Conservation (phyloP, 1,140 invertebrate species). For the Popillia japonica region DNA sequence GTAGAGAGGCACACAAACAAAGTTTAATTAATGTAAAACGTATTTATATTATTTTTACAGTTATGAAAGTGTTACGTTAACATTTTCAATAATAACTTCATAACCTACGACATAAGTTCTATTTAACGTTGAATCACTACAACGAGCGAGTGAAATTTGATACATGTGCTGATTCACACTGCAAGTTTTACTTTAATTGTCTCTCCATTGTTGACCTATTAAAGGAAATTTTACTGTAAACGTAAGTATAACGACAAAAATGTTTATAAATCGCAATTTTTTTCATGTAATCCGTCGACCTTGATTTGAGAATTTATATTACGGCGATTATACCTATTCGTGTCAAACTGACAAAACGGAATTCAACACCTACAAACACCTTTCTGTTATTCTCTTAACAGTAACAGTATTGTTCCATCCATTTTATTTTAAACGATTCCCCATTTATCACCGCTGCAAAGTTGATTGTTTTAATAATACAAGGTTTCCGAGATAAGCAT, state of each 20-base stretch:
- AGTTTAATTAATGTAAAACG: too few relatives aligned
- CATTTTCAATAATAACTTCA: too few relatives aligned
- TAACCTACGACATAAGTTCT: too few relatives aligned
- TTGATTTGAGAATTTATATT: background rate
- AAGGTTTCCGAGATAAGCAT: conserved; percentile 5
- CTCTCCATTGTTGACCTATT: conserved; percentile 7
- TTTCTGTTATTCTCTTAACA: background rate
- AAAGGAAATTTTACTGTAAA: background rate
- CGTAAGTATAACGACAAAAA: background rate
- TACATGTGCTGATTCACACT: too few relatives aligned
- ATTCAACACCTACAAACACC: background rate
- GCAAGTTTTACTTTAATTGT: too few relatives aligned
- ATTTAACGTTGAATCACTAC: too few relatives aligned
- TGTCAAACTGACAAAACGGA: background rate
- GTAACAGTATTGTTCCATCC: too few relatives aligned
- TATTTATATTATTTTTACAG: too few relatives aligned
- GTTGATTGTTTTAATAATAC: conserved; percentile 10
- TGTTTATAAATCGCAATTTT: background rate
- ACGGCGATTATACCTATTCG: background rate
- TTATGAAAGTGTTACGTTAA: too few relatives aligned
- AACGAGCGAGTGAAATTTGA: too few relatives aligned
- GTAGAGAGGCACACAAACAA: too few relatives aligned
- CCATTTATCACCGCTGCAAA: background rate
- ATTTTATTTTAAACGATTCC: conserved; percentile 1
- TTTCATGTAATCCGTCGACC: background rate